Conservation (phyloP, 2,113 vertebrate species). For the Hemicordylus capensis region DNA sequence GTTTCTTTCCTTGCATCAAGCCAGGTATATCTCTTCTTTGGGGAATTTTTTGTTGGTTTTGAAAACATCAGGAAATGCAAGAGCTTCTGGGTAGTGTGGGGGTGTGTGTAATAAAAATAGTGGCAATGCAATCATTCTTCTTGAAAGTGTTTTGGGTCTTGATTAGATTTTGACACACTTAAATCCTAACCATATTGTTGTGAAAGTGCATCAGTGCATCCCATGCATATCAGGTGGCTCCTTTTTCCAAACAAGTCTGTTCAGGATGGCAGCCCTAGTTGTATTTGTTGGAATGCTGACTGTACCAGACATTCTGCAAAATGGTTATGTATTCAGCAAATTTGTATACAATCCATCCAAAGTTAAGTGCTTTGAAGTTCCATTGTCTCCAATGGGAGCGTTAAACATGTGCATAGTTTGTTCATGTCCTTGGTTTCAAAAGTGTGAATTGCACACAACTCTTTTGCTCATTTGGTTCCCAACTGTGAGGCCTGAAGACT, state of each 20-base stretch:
- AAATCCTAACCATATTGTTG: neutral
- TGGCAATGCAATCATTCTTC: neutral
- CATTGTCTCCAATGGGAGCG: neutral
- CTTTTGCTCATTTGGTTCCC: neutral
- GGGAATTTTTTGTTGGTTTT: neutral
- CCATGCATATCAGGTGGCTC: neutral
- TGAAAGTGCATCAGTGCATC: neutral
- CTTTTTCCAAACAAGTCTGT: neutral
- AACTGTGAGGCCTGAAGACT: neutral
- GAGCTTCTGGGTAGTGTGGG: neutral
- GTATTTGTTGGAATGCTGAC: neutral
- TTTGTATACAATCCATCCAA: neutral
- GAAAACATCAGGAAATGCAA: neutral
- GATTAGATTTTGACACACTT: neutral
- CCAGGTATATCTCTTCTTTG: conserved; percentile 23
- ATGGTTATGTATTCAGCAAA: neutral
- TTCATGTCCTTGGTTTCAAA: neutral
- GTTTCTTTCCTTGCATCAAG: conserved; percentile 42
- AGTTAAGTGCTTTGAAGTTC: neutral
- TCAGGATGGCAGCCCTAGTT: neutral
- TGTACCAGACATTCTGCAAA: neutral
- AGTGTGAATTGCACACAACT: neutral
- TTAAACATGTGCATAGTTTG: neutral
- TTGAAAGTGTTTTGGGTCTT: neutral
- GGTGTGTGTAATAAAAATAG: neutral